Base-by-base conservation (phyloP, 2,888 invertebrate genomes). In the Elegia similella region DNA sequence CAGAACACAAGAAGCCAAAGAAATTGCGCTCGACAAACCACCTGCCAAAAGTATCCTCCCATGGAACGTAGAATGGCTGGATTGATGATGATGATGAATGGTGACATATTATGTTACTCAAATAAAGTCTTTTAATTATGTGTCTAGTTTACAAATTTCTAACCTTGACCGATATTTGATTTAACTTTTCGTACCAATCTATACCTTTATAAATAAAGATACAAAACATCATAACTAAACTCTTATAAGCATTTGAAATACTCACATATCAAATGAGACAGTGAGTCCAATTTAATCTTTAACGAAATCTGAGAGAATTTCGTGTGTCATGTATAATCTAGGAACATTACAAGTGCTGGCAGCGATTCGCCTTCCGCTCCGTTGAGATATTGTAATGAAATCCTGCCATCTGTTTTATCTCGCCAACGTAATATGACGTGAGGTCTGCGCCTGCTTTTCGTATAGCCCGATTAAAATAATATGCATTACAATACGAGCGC, bases 341-440 rank as follows among this genome's bases (percentile, higher is more conserved):
- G 69, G 76, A 78, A 79, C 78, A 77, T 82, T 80, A 82, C 77
- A 80, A 81, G 76, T 76, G 71, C 73, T 78, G 77, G 72, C 75
- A 81, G 81, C 82, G 83, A 80, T 83, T 82, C 80, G 74, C 78
- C 79, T 84, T 84, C 80, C 81, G 81, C 82, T 61, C 78, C 76
- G 75, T 73, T 85, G 84, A 86, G 78, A 83, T 85, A 87, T 86
- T 87, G 86, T 88, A 87, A 88, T 86, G 86, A 86, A 87, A 86
- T 85, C 83, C 79, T 75, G 78, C 86, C 88, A 86, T 88, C 88
- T 88, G 88, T 84, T 86, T 86, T 86, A 84, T 82, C 80, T 85
- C 84, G 76, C 75, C 74, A 69, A 68, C 76, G 77, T 81, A 80
- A 80, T 82, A 80, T 82, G 83, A 84, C 75, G 76, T 82, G 81